Evolutionary conservation across 2,797 vertebrate genomes (phyloP).

Genomic region (Falco naumanni): DNA sequence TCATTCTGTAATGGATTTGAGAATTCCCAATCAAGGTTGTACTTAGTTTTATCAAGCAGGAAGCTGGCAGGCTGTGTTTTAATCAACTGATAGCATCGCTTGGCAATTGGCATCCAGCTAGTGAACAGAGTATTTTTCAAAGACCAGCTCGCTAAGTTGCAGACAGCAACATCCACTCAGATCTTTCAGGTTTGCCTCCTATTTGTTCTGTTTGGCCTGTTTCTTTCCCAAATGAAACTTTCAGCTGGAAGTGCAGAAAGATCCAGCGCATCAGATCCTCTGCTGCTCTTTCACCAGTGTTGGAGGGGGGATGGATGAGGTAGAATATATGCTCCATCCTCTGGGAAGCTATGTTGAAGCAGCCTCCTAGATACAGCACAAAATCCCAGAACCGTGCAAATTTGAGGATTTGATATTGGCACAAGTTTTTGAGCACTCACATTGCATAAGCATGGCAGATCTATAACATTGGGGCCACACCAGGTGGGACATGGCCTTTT

Average conservation of each 20-base stretch:
- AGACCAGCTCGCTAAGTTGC: slow-evolving; percentile 20
- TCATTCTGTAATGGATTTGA: slow-evolving; percentile 66
- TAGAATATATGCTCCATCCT: neutral
- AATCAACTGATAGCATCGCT: slow-evolving; percentile 79
- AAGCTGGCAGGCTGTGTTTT: slow-evolving; percentile 77
- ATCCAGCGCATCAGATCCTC: neutral
- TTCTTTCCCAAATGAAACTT: neutral
- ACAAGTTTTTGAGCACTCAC: neutral
- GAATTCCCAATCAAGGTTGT: slow-evolving; percentile 52
- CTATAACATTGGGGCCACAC: neutral
- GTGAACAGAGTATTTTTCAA: slow-evolving; percentile 44
- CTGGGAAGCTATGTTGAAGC: neutral
- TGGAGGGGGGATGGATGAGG: neutral
- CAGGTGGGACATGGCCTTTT: neutral
- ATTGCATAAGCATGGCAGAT: neutral
- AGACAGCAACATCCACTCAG: slow-evolving; percentile 2
- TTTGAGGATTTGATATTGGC: neutral
- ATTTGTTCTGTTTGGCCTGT: neutral
- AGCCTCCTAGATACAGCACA: neutral
- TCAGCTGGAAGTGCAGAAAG: neutral
- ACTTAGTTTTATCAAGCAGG: slow-evolving; percentile 70
- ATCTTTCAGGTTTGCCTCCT: neutral
- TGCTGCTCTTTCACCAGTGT: neutral
- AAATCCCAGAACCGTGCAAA: neutral
- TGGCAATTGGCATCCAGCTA: slow-evolving; percentile 65